These are phyloP conservation scores for Tineola bisselliella DNA, from an alignment of 2,888 invertebrate genomes.

Conservation along the genomic window DNA sequence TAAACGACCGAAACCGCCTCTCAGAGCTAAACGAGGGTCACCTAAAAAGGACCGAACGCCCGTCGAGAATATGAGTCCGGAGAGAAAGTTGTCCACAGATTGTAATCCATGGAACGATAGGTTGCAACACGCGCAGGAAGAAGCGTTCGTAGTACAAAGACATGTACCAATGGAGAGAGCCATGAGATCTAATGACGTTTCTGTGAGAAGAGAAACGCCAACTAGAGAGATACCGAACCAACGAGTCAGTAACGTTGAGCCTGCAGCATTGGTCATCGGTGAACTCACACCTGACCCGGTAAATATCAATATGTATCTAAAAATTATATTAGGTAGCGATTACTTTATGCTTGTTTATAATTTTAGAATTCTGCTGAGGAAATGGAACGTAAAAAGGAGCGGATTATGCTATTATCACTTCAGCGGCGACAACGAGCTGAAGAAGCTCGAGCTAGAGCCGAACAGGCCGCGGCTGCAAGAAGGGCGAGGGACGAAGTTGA, in stretches of 20 bases:
- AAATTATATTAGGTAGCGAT: background rate
- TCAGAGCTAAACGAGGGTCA: slow-evolving; percentile 78
- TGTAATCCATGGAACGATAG: slow-evolving; percentile 30
- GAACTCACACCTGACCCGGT: slow-evolving; percentile 56
- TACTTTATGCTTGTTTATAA: background rate
- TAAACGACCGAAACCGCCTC: slow-evolving; percentile 87
- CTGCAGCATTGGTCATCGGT: slow-evolving; percentile 54
- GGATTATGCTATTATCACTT: slow-evolving; percentile 87
- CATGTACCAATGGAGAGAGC: slow-evolving; percentile 1
- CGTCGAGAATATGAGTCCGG: slow-evolving; percentile 37
- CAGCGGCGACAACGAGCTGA: slow-evolving; percentile 93
- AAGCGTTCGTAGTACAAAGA: slow-evolving; percentile 24
- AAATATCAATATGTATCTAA: background rate
- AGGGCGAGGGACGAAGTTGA: slow-evolving; percentile 80
- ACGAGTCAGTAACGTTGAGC: slow-evolving; percentile 28
- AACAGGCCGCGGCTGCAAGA: slow-evolving; percentile 80
- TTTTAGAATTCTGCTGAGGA: slow-evolving; percentile 83
- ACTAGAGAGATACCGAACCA: slow-evolving; percentile 30
- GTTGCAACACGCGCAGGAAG: slow-evolving; percentile 26
- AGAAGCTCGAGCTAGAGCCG: slow-evolving; percentile 84
- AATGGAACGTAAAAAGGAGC: slow-evolving; percentile 93
- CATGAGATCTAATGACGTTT: slow-evolving; percentile 27
- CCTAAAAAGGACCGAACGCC: slow-evolving; percentile 75
- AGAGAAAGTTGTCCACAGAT: slow-evolving; percentile 22
- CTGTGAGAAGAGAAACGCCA: slow-evolving; percentile 30